Base-by-base conservation (phyloP, 2,113 vertebrate genomes). In the Sitta europaea region DNA sequence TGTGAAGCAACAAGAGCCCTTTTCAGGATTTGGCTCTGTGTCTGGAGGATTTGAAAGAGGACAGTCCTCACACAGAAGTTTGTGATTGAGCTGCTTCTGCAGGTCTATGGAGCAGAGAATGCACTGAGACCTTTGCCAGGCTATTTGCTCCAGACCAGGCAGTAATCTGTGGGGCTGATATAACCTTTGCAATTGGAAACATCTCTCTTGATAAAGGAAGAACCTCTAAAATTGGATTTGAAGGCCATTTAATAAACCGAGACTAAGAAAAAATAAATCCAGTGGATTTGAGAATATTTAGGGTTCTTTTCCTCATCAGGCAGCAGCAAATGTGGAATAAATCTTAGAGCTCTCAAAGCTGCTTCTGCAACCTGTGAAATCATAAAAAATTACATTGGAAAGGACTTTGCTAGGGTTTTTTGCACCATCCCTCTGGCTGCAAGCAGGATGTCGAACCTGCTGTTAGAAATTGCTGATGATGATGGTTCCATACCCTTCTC, bases 401-500 rank as follows among this genome's bases (percentile, higher is more conserved):
- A 88, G 24, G 71, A 33, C 67, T 88, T 92, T 38, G 38, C 19
- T 47, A 45, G 45, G 62, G 21, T 31, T 17, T 48, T 88, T 80
- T 88, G 8, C 58, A 77, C 55, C 31, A 29, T 86, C 24, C 10
- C 31, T 59, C 27, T 84, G 35, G 35, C 25, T 86, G 79, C 42
- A 90, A 57, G 63, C 75, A 88, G 86, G 55, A 58, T 74, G 76
- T 83, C 0, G 5, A 80, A 86, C 42, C 43, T 86, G 72, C 51
- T 2, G 4, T 58, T 93, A 77, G 95, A 86, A 93, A 71, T 48
- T 80, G 42, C 51, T 0, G 0, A 1, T 77, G 57, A 6, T 53
- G 51, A 8, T 68, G 67, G 75, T 90, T 88, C 82, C 75, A 38
- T 71, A 83, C 27, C 48, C 48, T 92, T 40, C 51, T 85, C 63